A percentile compares a stretch with the other conserved stretches of the same genome.
These are phyloP conservation scores for Ochotona princeps DNA, from an alignment of 2,113 vertebrate genomes.

Conservation along the genomic window DNA sequence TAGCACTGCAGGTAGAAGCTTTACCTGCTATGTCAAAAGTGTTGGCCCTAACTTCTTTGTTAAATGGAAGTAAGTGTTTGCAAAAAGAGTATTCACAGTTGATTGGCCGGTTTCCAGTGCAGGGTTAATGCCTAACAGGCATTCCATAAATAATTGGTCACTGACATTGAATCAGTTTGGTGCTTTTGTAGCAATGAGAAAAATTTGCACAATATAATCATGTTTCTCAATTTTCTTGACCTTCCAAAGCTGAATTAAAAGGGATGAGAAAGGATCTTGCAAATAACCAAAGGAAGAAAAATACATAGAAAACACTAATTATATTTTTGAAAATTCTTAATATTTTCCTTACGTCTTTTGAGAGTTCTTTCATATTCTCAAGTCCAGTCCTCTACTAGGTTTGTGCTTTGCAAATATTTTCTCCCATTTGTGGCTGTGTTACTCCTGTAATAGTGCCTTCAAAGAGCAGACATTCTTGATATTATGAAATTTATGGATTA, in stretches of 20 bases:
- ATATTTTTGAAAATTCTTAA: neutral
- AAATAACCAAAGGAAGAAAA: neutral
- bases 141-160: neutral
- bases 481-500: slow-evolving; percentile 3
- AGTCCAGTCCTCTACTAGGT: neutral
- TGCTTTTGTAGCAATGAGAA: neutral
- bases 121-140: neutral
- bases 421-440: neutral
- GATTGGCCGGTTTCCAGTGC: neutral
- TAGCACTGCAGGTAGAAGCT: too few relatives aligned
- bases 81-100: neutral
- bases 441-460: neutral
- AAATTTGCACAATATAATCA: neutral
- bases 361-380: neutral
- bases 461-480: neutral
- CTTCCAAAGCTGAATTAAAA: neutral
- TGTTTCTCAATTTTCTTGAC: neutral
- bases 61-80: neutral
- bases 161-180: neutral
- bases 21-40: neutral
- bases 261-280: neutral
- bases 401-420: neutral
- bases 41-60: neutral
- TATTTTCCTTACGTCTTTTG: neutral
- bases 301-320: neutral